phyloP scores from a whole-genome alignment of 2,797 vertebrate genomes.

The Gastrophryne carolinensis region DNA sequence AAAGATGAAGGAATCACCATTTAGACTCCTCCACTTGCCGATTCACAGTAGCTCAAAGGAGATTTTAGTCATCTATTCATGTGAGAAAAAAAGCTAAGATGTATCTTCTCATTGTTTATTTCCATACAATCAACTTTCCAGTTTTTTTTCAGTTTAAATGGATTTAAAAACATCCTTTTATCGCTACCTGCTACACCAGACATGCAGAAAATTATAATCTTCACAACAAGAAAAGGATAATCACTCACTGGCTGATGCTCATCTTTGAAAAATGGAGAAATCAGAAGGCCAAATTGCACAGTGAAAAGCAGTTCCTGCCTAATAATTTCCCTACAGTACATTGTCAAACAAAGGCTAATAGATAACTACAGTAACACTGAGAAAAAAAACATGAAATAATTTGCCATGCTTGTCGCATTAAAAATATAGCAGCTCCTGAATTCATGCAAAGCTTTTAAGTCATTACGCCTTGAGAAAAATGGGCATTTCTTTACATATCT shows the following conservation, averaged over 20 bases:
- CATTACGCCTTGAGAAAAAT: conserved; percentile 22
- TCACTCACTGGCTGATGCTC: not conserved
- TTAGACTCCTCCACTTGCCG: conserved; percentile 41
- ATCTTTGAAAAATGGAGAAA: conserved; percentile 49
- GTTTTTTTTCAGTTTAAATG: conserved; percentile 46
- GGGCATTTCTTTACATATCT: conserved; percentile 11
- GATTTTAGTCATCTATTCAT: conserved; percentile 45
- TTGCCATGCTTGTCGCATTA: conserved; percentile 34
- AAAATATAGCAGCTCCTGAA: conserved; percentile 28
- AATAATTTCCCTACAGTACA: conserved; percentile 43
- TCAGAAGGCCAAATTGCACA: conserved; percentile 40
- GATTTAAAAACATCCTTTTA: conserved; percentile 52
- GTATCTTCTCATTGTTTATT: conserved; percentile 48
- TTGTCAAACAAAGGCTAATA: conserved; percentile 44
- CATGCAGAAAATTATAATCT: conserved; percentile 32
- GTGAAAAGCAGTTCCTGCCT: conserved; percentile 42
- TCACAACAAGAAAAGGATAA: conserved; percentile 37
- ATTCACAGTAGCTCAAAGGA: conserved; percentile 45
- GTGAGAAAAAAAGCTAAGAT: conserved; percentile 45
- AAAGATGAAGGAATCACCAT: conserved; percentile 44
- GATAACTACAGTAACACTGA: conserved; percentile 42
- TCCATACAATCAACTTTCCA: conserved; percentile 48
- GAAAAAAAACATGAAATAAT: conserved; percentile 34
- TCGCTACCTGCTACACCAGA: conserved; percentile 3
- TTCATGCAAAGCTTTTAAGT: conserved; percentile 16